Base-by-base conservation (phyloP, 2,888 invertebrate species). In the Zhuqinia jingwanae region DNA sequence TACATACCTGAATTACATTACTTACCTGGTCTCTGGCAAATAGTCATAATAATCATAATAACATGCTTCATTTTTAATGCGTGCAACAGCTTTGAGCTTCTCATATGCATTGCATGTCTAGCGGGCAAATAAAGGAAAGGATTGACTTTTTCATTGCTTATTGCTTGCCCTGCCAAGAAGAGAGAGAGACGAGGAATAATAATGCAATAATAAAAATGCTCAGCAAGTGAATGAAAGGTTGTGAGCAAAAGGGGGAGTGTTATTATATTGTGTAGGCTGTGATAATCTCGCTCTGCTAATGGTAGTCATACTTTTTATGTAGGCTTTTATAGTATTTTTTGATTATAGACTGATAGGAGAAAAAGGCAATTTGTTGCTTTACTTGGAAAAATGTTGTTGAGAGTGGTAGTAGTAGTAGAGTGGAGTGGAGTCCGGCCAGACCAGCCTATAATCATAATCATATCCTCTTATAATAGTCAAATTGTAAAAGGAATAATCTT, bases 401-500 rank as follows among this genome's bases (percentile, higher is more conserved):
- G 63, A 58, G 60, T 60, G n/a, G n/a, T n/a, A n/a, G n/a, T n/a
- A n/a, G n/a, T n/a, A n/a, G n/a, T 3, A 36, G 36, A 36, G 8
- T 36, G n/a, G n/a, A n/a, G 36, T 36, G 36, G 36, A 36, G 36
- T 36, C 36, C 3, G 36, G 78, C 63, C 63, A 63, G 78, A 36
- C 36, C 20, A 65, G 81, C 56, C 83, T 77, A 84, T 84, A 77
- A 84, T 84, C 83, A 77, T 84, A 84, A 84, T 84, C 83, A 77
- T 77, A 84, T 53, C 83, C 83, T 68, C 83, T 77, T 84, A 68
- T 84, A 82, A 82, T 82, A 82, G 82, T 77, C 68, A 77, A 63
- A 84, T 77, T 84, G 83, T 84, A 77, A 84, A 82, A 77, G 77
- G 83, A 77, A 84, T 84, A 84, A 84, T 84, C 83, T 84, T 77